Evolutionary conservation across 2,113 vertebrate genomes (phyloP), one percentile per base, ranked within the genome.

Genomic region (Pedetes capensis): DNA sequence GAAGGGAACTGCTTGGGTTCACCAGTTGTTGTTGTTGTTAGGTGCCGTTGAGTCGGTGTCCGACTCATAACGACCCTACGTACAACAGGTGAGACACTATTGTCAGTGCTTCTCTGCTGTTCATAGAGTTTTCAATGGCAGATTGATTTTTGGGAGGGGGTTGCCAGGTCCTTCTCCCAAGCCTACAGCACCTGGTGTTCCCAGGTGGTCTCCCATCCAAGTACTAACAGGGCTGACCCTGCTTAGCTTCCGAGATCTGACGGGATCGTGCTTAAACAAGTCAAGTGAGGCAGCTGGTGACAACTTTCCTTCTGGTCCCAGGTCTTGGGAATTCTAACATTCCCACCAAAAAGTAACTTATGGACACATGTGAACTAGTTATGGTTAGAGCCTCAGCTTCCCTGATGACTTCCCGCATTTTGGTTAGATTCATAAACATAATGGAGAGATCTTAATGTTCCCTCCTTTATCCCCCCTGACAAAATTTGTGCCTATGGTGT

Each of bases 371-470:
- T 55, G 27, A 86, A 88, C 20, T 49, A 53, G 27, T 32, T 69
- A 34, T n/a, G 16, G 34, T 51, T 42, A 51, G 69, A 47, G 63
- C 27, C 79, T 93, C 72, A 49, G 23, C 39, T 59, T 61, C 42
- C 49, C 59, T 57, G 83, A 44, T 10, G 61, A 47, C 42, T 75
- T 59, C 61, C 49, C 34, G 64, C 18, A 13, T 78, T 92, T 87
- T 74, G 71, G 89, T 81, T 74, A 81, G 76, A 42, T 39, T 64
- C 79, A 93, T 84, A 93, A 75, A 87, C 47, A 89, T 13, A 87
- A 87, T 51, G 64, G 49, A 49, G 47, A 76, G 49, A 53, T 78
- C 47, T 94, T 59, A 85, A 94, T 80, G 76, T 63, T 72, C 25
- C 5, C 51, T n/a, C 51, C 47, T 95, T 51, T n/a, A n/a, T 51